Evolutionary conservation across 1,140 invertebrate species (phyloP), one percentile per base, ranked within the genome.

Genomic region (Cherax destructor): DNA sequence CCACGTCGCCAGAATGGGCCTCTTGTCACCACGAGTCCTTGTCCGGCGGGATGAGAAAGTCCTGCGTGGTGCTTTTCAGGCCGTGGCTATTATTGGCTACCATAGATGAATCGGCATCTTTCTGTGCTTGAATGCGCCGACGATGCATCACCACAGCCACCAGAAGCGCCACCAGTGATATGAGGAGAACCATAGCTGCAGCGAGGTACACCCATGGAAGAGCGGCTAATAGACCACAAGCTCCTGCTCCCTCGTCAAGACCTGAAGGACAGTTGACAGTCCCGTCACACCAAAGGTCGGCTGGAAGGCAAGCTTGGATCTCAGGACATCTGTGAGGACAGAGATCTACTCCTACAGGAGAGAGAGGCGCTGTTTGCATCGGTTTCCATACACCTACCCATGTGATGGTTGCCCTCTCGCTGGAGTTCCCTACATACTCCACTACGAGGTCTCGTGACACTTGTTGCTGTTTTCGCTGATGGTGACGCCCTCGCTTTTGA

Each of bases 241-340:
- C 92, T 65, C 88, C 86, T 10, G 92, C 88, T 9, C 92, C 91
- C 72, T 93, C 92, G 77, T 93, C 92, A 65, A 92, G 74, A 30
- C 91, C 91, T 18, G 92, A 93, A 7, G 94, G 94, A 87, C 94
- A 94, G 84, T 94, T 93, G 72, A 88, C 72, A n/a, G 95, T 24
- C 95, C 95, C 83, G 96, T 94, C 93, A 93, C 94, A 94, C 93
- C 94, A 95, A 87, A 96, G 95, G 16, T 96, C 95, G 88, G 96
- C 95, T 24, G 96, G 95, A 83, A 95, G 95, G 30, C 95, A 95
- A n/a, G 95, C 95, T 94, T 95, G 80, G 77, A 95, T 93, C 86
- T 94, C 94, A 0, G 94, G 94, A 84, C 94, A 94, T 9, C 92
- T 86, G 81, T 93, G 92, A 24, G 92, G 92, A 24, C 92, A 93